These are phyloP conservation scores for Sus cebifrons DNA, from an alignment of 2,797 vertebrate species.

Conservation along the genomic window DNA sequence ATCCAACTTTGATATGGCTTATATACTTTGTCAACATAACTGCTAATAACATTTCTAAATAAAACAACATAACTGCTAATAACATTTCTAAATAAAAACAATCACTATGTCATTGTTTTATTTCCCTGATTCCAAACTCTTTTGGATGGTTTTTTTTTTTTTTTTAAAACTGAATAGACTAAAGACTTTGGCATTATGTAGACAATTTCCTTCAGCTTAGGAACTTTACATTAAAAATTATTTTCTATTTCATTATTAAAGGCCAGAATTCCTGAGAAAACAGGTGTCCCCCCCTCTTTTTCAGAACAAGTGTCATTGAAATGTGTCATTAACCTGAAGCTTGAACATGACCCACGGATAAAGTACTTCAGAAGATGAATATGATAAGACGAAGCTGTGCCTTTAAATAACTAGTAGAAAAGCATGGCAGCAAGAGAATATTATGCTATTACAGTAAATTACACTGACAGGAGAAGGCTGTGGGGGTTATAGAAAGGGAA, in stretches of 20 bases:
- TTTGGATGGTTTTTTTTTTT: background rate
- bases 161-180: background rate
- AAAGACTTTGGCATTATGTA: background rate
- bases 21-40: background rate
- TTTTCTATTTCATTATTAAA: conserved; percentile 26
- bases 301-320: background rate
- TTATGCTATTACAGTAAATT: conserved; percentile 80
- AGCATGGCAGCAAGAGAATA: conserved; percentile 11
- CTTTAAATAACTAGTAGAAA: conserved; percentile 59
- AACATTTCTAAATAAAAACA: conserved; percentile 51
- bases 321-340: background rate
- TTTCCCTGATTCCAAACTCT: background rate
- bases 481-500: conserved; percentile 74
- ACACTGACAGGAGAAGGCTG: conserved; percentile 79
- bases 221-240: conserved; percentile 24
- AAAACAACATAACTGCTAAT: background rate
- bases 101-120: background rate
- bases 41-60: conserved; percentile 15
- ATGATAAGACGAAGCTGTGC: background rate
- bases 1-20: background rate
- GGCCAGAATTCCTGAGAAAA: conserved; percentile 22
- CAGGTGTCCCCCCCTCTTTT: background rate
- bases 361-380: conserved; percentile 2
- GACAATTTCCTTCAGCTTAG: conserved; percentile 30
- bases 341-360: background rate